These are phyloP conservation scores for Physella acuta DNA, from an alignment of 1,140 invertebrate genomes.

Conservation along the genomic window DNA sequence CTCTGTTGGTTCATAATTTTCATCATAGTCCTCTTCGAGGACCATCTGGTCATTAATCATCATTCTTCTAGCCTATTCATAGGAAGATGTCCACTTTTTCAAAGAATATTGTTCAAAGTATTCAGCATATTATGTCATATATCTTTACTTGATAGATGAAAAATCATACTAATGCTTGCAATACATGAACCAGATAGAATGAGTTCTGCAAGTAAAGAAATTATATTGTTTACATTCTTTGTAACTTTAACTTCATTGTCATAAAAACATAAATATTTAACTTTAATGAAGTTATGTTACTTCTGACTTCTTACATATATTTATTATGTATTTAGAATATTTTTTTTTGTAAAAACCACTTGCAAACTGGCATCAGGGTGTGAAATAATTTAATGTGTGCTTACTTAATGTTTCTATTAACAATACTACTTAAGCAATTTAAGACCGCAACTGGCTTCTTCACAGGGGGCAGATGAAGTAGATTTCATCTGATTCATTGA, in stretches of 20 bases:
- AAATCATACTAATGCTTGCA: neutral
- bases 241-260: neutral
- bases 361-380: no score
- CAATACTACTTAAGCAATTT: no score
- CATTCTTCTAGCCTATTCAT: constrained; percentile 32
- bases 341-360: no score
- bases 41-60: constrained; percentile 59
- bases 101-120: neutral
- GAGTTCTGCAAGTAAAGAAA: neutral
- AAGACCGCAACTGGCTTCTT: no score
- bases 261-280: no score
- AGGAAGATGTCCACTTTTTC: neutral
- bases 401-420: no score
- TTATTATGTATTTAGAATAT: no score
- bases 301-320: no score
- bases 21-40: constrained; percentile 60
- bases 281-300: no score
- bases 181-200: neutral
- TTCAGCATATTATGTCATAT: neutral
- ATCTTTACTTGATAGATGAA: neutral
- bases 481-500: no score
- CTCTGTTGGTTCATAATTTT: constrained; percentile 58
- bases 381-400: no score
- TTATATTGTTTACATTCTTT: neutral
- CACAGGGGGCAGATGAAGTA: no score